These are phyloP conservation scores for Cydia fagiglandana DNA, from an alignment of 1,140 invertebrate species.

Conservation along the genomic window DNA sequence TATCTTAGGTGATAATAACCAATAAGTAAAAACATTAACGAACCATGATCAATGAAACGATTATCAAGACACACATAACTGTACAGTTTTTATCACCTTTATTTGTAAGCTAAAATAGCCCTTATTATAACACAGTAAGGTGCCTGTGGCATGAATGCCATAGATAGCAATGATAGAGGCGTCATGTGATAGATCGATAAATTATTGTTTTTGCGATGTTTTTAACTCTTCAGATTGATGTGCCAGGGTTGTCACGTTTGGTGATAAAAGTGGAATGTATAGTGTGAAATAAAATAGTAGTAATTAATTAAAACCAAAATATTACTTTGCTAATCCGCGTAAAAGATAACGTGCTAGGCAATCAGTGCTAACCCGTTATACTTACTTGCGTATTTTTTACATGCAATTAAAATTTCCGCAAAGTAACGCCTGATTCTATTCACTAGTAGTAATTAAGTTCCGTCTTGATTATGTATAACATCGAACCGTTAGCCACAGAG, in stretches of 20 bases:
- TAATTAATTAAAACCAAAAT: too few species aligned
- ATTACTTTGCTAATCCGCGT: too few species aligned
- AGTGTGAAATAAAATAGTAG: too few species aligned
- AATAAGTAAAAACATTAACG: not conserved
- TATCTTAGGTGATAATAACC: too few species aligned
- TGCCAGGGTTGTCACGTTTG: not conserved
- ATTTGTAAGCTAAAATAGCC: not conserved
- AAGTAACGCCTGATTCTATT: too few species aligned
- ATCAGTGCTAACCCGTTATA: too few species aligned
- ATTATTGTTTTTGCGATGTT: constrained; percentile 6
- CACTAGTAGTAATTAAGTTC: too few species aligned
- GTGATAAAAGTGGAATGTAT: too few species aligned
- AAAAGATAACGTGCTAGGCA: too few species aligned
- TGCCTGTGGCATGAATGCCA: not conserved
- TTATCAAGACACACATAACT: not conserved
- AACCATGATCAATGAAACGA: not conserved
- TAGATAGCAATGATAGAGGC: not conserved
- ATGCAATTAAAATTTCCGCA: too few species aligned
- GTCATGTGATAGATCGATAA: constrained; percentile 4
- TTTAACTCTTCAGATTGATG: not conserved
- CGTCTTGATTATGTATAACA: not conserved
- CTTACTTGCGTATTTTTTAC: too few species aligned
- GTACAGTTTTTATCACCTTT: not conserved
- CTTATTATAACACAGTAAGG: not conserved
- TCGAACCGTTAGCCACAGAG: too few species aligned